Evolutionary conservation across 1,140 invertebrate species (phyloP).

Genomic region (Colletes latitarsis): DNA sequence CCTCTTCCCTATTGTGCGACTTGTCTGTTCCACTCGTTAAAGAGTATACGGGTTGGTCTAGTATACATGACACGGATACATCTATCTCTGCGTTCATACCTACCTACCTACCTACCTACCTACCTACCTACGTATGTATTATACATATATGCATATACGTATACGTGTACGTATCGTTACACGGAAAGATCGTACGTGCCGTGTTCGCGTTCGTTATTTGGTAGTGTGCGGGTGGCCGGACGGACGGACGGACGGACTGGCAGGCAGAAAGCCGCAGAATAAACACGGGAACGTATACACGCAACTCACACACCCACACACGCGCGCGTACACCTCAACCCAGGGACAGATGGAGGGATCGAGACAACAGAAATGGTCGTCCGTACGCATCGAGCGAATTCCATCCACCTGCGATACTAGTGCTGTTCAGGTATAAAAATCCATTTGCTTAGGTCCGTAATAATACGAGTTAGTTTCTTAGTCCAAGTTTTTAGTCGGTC

Average conservation of each 20-base stretch:
- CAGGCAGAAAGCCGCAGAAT: conserved; percentile 56
- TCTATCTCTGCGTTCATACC: conserved; percentile 51
- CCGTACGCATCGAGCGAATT: conserved; percentile 48
- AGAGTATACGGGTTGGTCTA: conserved; percentile 63
- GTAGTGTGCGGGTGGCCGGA: conserved; percentile 57
- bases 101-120: conserved; percentile 16
- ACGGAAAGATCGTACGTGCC: conserved; percentile 56
- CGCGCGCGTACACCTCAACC: not conserved
- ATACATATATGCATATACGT: not conserved
- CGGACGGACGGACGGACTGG: conserved; percentile 41
- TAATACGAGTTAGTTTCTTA: conserved; percentile 38
- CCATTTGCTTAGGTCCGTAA: conserved; percentile 61
- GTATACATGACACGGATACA: conserved; percentile 54
- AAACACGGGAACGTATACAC: conserved; percentile 36
- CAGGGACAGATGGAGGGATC: conserved; percentile 28
- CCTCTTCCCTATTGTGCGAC: conserved; percentile 50
- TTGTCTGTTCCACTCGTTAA: conserved; percentile 61
- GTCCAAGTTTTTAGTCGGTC: not conserved
- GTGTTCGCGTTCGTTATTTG: conserved; percentile 45
- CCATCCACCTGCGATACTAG: conserved; percentile 59
- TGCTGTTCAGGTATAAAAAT: conserved; percentile 58
- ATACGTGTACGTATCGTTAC: not conserved
- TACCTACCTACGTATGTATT: conserved; percentile 9
- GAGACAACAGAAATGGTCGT: conserved; percentile 50
- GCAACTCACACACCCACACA: conserved; percentile 5